Evolutionary conservation across 2,888 invertebrate species (phyloP).

Genomic region (Euzophera pinguis): DNA sequence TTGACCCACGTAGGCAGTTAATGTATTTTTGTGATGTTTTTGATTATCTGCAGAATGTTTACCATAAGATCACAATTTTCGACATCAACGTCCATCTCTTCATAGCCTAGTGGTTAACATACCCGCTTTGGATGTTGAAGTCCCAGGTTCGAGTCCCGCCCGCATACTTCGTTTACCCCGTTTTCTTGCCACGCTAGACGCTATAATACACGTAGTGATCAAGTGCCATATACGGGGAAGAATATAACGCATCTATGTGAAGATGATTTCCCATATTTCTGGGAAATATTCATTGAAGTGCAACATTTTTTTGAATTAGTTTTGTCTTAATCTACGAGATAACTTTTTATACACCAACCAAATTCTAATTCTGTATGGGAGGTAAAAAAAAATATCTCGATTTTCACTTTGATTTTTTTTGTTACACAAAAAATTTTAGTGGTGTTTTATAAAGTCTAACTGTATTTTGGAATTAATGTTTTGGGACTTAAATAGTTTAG

Average conservation of each 20-base stretch:
- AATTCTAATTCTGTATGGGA: no score
- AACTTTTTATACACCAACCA: no score
- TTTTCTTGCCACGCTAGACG: slow-evolving; percentile 73
- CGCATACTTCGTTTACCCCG: slow-evolving; percentile 40
- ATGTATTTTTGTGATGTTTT: no score
- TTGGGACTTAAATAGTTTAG: no score
- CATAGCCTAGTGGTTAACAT: slow-evolving; percentile 27
- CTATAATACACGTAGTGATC: slow-evolving; percentile 61
- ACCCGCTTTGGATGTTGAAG: slow-evolving; percentile 13
- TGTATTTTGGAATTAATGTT: no score
- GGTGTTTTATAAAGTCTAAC: no score
- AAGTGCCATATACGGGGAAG: slow-evolving; percentile 67
- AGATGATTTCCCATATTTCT: slow-evolving; percentile 46
- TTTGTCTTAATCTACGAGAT: neutral
- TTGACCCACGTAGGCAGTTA: no score
- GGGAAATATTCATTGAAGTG: slow-evolving; percentile 55
- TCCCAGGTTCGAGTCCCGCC: slow-evolving; percentile 48
- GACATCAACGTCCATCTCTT: neutral
- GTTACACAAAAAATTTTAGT: no score
- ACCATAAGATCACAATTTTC: slow-evolving; percentile 21
- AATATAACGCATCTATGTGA: slow-evolving; percentile 53
- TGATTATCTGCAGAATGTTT: no score
- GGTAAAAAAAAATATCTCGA: no score
- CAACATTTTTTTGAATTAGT: slow-evolving; percentile 33
- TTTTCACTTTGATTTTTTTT: no score